Base-by-base conservation (phyloP, 2,797 vertebrate species). In the Amniataba percoides region DNA sequence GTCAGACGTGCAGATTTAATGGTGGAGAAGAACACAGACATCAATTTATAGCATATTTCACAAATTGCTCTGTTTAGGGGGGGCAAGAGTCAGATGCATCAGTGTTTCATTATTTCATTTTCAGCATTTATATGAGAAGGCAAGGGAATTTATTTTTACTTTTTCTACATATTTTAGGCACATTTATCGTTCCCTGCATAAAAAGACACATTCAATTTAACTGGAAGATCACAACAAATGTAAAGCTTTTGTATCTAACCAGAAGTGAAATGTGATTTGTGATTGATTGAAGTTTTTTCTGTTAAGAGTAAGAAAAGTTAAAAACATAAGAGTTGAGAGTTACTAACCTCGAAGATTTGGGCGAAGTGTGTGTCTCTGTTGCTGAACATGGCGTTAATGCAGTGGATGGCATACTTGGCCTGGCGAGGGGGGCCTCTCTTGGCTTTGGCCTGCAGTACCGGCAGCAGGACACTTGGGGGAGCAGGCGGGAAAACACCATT, bases 281-380 rank as follows among this genome's bases (percentile, higher is more conserved):
- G 8, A 40, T 1, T 0, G 5, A 21, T 43, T 52, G 51, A 42
- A 5, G 36, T 42, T 14, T 40, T 16, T 36, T 15, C n/a, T 27
- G 48, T 56, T 4, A 45, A 10, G 53, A 40, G 1, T 60, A 15
- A 60, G 45, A 57, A 10, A 23, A n/a, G 16, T 12, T 15, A 15
- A 43, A 55, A 57, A 46, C 1, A 14, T 40, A 46, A 70, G 4
- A 48, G 15, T 21, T 5, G 45, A 2, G 39, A 55, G 1, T 8
- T 74, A 68, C 93, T 95, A 93, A 99, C 98, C 97, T 99, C 98
- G 88, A 99, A 99, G 93, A 99, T 99, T 87, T 99, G 98, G 88
- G 98, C 98, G 80, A 99, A 99, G 91, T 99, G 98, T 0, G 98
- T 99, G 94, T 99, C 98, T 93, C 97, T 97, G 94, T 97, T 99